Percentiles rank a stretch among this genome's conserved stretches.
Evolutionary conservation across 2,888 invertebrate species (phyloP).

Genomic region (Dasypolia templi): DNA sequence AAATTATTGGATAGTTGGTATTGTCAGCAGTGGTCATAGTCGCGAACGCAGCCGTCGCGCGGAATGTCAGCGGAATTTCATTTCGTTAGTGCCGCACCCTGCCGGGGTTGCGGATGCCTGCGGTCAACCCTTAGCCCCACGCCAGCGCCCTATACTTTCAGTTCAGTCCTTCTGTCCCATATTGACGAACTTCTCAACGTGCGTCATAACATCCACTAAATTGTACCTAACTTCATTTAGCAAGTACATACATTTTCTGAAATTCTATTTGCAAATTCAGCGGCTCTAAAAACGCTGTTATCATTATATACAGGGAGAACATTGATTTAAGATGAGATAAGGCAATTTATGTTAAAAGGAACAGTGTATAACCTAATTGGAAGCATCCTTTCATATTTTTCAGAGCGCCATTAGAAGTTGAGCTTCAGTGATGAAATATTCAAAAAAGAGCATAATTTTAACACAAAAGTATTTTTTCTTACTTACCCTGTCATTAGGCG

Average conservation of each 20-base stretch:
- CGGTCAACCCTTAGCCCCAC: conserved; percentile 70
- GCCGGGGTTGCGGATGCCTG: conserved; percentile 81
- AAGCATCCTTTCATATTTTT: conserved; percentile 77
- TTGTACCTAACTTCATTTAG: conserved; percentile 31
- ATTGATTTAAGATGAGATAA: conserved; percentile 73
- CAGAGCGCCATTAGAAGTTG: conserved; percentile 74
- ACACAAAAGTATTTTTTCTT: conserved; percentile 51
- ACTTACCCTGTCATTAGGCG: conserved; percentile 7
- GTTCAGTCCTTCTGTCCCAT: conserved; percentile 53
- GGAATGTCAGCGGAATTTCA: conserved; percentile 87
- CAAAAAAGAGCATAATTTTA: conserved; percentile 70
- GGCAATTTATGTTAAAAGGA: conserved; percentile 77
- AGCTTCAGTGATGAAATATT: conserved; percentile 75
- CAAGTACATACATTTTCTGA: conserved; percentile 28
- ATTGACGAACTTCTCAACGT: conserved; percentile 42
- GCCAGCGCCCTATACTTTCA: conserved; percentile 50
- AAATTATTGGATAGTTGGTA: conserved; percentile 75
- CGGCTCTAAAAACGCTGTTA: conserved; percentile 53
- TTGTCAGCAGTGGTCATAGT: conserved; percentile 72
- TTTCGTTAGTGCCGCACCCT: conserved; percentile 83
- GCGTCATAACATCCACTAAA: conserved; percentile 35
- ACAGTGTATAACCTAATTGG: conserved; percentile 76
- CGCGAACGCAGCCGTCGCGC: conserved; percentile 73
- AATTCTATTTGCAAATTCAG: conserved; percentile 41
- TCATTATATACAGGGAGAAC: conserved; percentile 62